Base-by-base conservation (phyloP, 2,888 invertebrate genomes). In the Chorisops tibialis region DNA sequence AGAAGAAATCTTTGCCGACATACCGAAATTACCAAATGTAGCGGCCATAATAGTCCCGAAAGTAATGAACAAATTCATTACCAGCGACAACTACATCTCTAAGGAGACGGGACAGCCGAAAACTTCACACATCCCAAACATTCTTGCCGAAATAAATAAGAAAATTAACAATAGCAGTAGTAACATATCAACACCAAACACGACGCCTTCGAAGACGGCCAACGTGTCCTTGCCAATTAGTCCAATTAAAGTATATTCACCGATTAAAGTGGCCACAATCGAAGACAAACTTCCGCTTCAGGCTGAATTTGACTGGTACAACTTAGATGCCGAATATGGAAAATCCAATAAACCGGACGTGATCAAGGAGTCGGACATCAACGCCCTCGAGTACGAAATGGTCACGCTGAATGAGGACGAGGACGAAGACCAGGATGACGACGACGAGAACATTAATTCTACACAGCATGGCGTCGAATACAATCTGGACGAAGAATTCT, bases 1-100 rank as follows among this genome's bases (percentile, higher is more conserved):
- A 65, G 68, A 66, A 49, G 76, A 78, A 68, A 75, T 76, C 67
- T 77, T 78, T 65, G 75, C 76, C 63, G 87, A 87, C 71, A 87
- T 88, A 74, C 88, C 88, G 65, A 87, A 86, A 79, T 81, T 88
- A 71, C 87, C 88, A 39, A 87, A 87, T 76, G 88, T 88, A 65
- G 87, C 87, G 43, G 87, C 87, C 73, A 87, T 88, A 60, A 85
- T 88, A 63, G 87, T 86, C 64, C 87, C 87, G 1, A 87, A 83
- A 63, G 68, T 67, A 21, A 59, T 61, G 22, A 60, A 67, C 4
- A 66, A 68, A 21, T 18, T 48, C 43, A 45, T 51, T 19, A 21
- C 7, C 9, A 14, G n/a, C 22, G 60, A 49, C 12, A 38, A 18
- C 14, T 16, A 56, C 16, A 9, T 16, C 9, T 16, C 43, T 18